Conservation (phyloP, 2,113 vertebrate species). For the Peromyscus polionotus region DNA sequence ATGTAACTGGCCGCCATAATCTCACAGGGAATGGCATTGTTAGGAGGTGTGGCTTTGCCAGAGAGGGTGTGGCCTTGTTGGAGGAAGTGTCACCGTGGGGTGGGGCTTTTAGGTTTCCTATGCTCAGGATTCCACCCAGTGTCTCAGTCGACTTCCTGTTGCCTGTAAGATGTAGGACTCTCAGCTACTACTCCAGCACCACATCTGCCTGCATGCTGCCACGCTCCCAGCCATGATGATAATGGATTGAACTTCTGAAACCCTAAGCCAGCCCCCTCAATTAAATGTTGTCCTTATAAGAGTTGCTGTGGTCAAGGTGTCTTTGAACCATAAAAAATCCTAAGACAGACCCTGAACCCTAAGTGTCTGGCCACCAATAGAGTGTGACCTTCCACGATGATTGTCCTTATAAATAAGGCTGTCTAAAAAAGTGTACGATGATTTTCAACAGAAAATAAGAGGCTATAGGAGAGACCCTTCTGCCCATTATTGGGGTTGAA, state of each 20-base stretch:
- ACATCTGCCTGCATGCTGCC: background rate
- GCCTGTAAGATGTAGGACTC: background rate
- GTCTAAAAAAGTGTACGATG: background rate
- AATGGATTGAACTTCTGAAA: background rate
- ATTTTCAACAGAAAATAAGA: constrained; percentile 31
- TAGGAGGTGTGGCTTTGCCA: background rate
- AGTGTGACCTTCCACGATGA: background rate
- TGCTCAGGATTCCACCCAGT: background rate
- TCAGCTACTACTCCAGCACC: background rate
- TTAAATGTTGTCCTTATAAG: background rate
- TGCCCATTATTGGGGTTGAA: background rate
- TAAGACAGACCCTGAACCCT: background rate
- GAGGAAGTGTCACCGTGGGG: background rate
- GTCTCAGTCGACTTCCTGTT: background rate
- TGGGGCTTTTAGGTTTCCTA: background rate
- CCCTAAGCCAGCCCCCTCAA: background rate
- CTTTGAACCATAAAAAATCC: background rate
- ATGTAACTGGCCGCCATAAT: background rate
- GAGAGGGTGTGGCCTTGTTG: background rate
- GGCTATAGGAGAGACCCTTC: background rate
- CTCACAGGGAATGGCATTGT: background rate
- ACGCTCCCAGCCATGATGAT: background rate
- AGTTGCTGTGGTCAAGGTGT: background rate
- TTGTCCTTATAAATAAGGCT: background rate
- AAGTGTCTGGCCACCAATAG: background rate